Percentiles rank a stretch among this genome's conserved stretches.
Conservation (phyloP, 2,888 invertebrate genomes). For the Drosophila pseudotalamancana region DNA sequence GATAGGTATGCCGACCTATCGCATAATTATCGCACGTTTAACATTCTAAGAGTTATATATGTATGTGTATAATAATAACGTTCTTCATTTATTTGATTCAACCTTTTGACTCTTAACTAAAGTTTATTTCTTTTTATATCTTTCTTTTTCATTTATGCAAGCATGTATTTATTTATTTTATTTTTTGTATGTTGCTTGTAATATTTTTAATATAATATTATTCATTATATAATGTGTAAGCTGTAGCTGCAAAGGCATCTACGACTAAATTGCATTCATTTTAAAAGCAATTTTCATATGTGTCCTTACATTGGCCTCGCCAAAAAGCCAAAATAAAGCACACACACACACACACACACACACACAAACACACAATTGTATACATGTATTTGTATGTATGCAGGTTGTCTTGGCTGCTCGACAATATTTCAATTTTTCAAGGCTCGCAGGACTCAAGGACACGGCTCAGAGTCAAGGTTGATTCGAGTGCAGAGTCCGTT, state of each 20-base stretch:
- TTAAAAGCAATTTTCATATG: constrained; percentile 8
- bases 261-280: background rate
- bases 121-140: no score
- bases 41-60: no score
- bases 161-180: no score
- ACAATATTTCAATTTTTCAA: constrained; percentile 68
- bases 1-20: no score
- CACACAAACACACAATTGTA: background rate
- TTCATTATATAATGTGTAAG: no score
- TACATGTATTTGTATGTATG: background rate
- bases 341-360: background rate
- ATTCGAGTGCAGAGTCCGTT: constrained; percentile 39
- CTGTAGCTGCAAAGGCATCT: background rate
- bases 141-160: no score
- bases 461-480: constrained; percentile 65
- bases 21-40: no score
- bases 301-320: constrained; percentile 8
- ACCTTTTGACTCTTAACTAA: no score
- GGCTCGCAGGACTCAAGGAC: constrained; percentile 58
- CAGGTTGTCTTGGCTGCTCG: constrained; percentile 24
- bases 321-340: background rate
- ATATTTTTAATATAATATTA: no score
- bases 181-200: no score
- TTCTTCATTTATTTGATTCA: no score
- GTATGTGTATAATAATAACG: no score